A percentile compares a stretch with the other conserved stretches of the same genome.
These are phyloP conservation scores for Perdita meconis DNA, from an alignment of 2,888 invertebrate genomes.

Conservation along the genomic window DNA sequence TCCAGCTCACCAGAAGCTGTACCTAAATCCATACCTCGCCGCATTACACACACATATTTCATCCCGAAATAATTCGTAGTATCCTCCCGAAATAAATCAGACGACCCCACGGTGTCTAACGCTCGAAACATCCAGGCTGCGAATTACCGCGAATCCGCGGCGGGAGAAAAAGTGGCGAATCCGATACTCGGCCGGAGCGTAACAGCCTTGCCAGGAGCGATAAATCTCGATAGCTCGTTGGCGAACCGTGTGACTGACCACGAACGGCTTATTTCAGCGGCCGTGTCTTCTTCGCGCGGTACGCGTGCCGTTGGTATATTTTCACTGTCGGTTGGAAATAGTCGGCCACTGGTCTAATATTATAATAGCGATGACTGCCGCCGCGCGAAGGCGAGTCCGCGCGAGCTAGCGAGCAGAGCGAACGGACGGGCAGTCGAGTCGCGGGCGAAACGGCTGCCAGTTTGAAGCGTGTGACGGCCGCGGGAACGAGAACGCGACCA, in stretches of 20 bases:
- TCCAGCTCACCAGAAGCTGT: neutral
- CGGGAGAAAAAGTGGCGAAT: neutral
- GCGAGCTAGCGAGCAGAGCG: conserved; percentile 42
- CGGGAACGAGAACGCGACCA: conserved; percentile 56
- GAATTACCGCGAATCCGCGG: neutral
- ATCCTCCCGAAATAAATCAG: neutral
- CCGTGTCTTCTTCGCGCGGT: conserved; percentile 49
- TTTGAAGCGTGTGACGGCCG: conserved; percentile 54
- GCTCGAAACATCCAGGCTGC: neutral
- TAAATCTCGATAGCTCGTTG: conserved; percentile 34
- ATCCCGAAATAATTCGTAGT: neutral
- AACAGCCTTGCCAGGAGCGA: neutral
- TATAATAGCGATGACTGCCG: conserved; percentile 79
- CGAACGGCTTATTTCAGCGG: conserved; percentile 63
- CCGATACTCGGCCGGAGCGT: neutral
- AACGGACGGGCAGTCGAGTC: conserved; percentile 42
- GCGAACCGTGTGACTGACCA: conserved; percentile 66
- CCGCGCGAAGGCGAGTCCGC: conserved; percentile 36
- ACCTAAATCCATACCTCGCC: neutral
- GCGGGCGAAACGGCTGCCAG: conserved; percentile 52
- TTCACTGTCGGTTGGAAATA: conserved; percentile 82
- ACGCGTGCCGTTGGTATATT: conserved; percentile 77
- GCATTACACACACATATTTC: neutral
- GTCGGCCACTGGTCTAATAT: conserved; percentile 81
- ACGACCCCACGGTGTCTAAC: neutral